Evolutionary conservation across 2,888 invertebrate species (phyloP).

Genomic region (Lymantria monacha): DNA sequence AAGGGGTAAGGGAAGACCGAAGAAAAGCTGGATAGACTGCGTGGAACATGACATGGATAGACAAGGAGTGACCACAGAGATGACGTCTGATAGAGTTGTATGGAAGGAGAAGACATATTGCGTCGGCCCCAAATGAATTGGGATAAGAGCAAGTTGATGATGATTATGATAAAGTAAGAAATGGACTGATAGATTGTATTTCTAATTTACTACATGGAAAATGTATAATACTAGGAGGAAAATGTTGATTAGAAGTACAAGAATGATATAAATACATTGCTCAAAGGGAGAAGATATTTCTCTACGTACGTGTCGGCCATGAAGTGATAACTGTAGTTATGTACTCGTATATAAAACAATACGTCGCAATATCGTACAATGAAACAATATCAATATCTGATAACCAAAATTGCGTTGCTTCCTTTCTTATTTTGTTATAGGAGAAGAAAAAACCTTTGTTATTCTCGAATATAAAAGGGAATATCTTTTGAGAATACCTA

Average conservation of each 20-base stretch:
- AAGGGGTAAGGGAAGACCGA: too few relatives aligned
- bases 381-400: conserved; percentile 5
- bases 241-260: background rate
- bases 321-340: background rate
- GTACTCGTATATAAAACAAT: background rate
- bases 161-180: too few relatives aligned
- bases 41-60: too few relatives aligned
- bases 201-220: too few relatives aligned
- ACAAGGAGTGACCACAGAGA: too few relatives aligned
- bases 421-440: background rate
- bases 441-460: background rate
- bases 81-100: too few relatives aligned
- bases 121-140: too few relatives aligned
- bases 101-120: too few relatives aligned
- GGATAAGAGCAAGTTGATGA: too few relatives aligned
- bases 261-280: background rate
- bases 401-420: background rate
- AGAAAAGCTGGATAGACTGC: too few relatives aligned
- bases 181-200: too few relatives aligned
- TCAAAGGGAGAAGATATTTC: background rate
- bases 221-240: too few relatives aligned
- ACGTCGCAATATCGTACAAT: background rate
- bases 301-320: background rate
- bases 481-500: background rate
- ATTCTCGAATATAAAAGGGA: background rate